phyloP scores from a whole-genome alignment of 2,888 invertebrate species.

The Sphaerophoria taeniata region DNA sequence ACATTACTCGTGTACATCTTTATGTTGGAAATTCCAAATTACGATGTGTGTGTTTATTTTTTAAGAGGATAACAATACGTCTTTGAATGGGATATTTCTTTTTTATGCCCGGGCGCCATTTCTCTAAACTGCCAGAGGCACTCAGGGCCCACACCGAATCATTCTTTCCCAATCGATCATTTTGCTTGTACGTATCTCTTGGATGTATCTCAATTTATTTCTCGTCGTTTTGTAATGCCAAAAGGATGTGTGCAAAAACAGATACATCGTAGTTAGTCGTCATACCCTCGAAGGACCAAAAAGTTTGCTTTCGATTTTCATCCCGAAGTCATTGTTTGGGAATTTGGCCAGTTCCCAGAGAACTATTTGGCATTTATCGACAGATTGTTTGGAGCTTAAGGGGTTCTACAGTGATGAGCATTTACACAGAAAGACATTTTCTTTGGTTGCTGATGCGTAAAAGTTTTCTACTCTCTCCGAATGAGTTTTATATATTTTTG shows the following conservation, averaged over 20 bases:
- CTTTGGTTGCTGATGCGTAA: constrained; percentile 6
- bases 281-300: constrained; percentile 31
- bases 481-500: constrained; percentile 42
- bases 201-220: constrained; percentile 57
- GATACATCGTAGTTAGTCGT: constrained; percentile 3
- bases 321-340: constrained; percentile 15
- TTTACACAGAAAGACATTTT: not conserved
- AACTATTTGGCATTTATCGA: constrained; percentile 53
- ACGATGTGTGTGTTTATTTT: constrained; percentile 43
- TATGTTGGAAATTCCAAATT: constrained; percentile 25
- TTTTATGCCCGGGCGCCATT: not conserved
- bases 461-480: constrained; percentile 24
- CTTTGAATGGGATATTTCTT: constrained; percentile 31
- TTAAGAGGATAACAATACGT: constrained; percentile 39
- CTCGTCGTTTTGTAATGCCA: constrained; percentile 17
- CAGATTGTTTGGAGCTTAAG: constrained; percentile 25
- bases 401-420: not conserved
- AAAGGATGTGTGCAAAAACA: constrained; percentile 25
- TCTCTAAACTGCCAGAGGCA: not conserved
- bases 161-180: constrained; percentile 57
- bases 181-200: no score
- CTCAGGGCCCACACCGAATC: constrained; percentile 30
- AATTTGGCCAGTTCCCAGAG: constrained; percentile 29
- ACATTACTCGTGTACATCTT: not conserved
- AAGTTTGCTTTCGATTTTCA: constrained; percentile 48